Conservation (phyloP, 1,140 invertebrate species). For the Drosophila obscura region DNA sequence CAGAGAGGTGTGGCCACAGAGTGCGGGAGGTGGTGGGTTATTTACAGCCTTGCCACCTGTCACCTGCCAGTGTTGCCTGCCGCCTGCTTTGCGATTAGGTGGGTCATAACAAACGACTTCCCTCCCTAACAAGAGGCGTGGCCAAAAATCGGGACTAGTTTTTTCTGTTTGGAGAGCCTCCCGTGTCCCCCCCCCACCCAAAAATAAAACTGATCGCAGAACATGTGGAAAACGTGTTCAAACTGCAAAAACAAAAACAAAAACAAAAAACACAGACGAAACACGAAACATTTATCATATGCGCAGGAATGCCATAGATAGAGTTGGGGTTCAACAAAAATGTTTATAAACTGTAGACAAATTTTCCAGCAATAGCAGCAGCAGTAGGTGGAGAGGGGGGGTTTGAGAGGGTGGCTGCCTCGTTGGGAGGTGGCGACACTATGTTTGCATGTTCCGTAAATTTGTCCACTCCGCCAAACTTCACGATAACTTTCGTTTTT, state of each 20-base stretch:
- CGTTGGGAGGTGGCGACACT: constrained; percentile 30
- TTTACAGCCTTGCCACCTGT: constrained; percentile 67
- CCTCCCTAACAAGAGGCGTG: constrained; percentile 29
- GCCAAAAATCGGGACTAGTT: constrained; percentile 39
- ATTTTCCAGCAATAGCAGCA: constrained; percentile 33
- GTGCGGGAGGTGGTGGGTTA: constrained; percentile 28
- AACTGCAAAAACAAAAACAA: constrained; percentile 24
- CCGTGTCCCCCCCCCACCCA: not conserved
- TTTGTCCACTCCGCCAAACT: constrained; percentile 55
- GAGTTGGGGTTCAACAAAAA: constrained; percentile 32
- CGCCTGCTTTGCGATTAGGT: constrained; percentile 8
- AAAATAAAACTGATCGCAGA: constrained; percentile 48
- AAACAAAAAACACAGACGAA: constrained; percentile 16
- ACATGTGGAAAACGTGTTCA: constrained; percentile 67
- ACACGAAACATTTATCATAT: constrained; percentile 74
- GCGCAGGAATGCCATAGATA: constrained; percentile 9
- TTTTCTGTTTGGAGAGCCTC: constrained; percentile 27
- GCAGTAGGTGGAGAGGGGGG: not conserved
- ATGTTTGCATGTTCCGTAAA: constrained; percentile 66
- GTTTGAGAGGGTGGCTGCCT: not conserved
- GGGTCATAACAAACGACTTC: constrained; percentile 64
- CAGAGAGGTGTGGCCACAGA: not conserved
- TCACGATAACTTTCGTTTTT: constrained; percentile 65
- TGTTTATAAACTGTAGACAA: constrained; percentile 70
- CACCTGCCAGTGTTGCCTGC: constrained; percentile 25